Conservation (phyloP, 2,888 invertebrate species). For the Nezara viridula region DNA sequence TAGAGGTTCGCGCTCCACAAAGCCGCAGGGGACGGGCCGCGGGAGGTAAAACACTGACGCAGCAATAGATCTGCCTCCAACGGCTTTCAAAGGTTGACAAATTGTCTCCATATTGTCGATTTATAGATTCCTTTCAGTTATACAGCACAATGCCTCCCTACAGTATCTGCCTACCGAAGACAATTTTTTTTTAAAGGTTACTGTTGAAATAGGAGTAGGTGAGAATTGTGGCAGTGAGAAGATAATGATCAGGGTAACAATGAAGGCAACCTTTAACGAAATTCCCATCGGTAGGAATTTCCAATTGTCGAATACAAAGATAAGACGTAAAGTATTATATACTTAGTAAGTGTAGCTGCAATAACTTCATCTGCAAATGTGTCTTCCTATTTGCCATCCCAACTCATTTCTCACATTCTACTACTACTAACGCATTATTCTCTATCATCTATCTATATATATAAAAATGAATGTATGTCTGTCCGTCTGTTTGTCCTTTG, state of each 20-base stretch:
- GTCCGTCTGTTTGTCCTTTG: no score
- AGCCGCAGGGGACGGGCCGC: neutral
- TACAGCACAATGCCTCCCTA: neutral
- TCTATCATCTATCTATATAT: no score
- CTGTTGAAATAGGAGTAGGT: conserved; percentile 4
- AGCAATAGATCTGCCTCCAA: conserved; percentile 6
- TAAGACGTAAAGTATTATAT: neutral
- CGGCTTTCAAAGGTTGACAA: neutral
- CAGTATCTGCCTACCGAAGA: neutral
- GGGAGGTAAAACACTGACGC: conserved; percentile 4
- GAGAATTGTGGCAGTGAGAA: neutral
- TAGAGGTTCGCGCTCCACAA: neutral
- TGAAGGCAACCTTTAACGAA: neutral
- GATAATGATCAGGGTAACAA: neutral
- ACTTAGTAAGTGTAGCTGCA: neutral
- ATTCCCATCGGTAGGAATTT: neutral
- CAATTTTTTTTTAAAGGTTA: neutral
- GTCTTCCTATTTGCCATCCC: no score
- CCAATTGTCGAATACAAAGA: neutral
- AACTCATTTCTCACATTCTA: no score
- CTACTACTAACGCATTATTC: no score
- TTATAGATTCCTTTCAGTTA: neutral
- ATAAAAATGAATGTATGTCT: no score
- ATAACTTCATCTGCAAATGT: neutral
- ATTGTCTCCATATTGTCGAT: neutral